Percentiles rank a stretch among this genome's conserved stretches.
Evolutionary conservation across 2,888 invertebrate genomes (phyloP).

Genomic region (Eremobia ochroleuca): DNA sequence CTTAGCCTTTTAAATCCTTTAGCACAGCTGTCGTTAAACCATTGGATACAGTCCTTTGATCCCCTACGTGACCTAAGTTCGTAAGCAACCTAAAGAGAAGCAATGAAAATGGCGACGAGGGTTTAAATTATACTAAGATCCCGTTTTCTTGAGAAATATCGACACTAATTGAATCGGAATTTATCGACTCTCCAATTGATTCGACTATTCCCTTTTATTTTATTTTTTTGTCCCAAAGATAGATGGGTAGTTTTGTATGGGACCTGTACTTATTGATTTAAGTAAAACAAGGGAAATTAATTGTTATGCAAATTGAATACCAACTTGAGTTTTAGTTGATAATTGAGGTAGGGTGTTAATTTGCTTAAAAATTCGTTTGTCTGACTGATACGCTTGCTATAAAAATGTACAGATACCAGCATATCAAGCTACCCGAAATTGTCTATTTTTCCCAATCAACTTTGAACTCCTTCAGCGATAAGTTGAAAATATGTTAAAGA

Average conservation of each 20-base stretch:
- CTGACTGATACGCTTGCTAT: neutral
- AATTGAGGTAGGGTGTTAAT: neutral
- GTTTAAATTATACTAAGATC: slow-evolving; percentile 19
- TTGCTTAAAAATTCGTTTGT: neutral
- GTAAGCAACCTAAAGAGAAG: slow-evolving; percentile 17
- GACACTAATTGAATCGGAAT: slow-evolving; percentile 40
- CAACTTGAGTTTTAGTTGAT: neutral
- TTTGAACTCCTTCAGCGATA: too few relatives aligned
- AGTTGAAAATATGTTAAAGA: too few relatives aligned
- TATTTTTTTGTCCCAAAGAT: neutral
- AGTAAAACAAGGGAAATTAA: neutral
- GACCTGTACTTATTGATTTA: neutral
- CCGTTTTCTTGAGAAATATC: slow-evolving; percentile 29
- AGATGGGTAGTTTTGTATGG: slow-evolving; percentile 1
- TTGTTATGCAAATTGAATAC: neutral
- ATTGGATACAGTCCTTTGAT: slow-evolving; percentile 37
- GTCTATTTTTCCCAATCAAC: too few relatives aligned
- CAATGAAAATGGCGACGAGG: slow-evolving; percentile 40
- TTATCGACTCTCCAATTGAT: slow-evolving; percentile 23
- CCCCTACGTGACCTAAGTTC: slow-evolving; percentile 56
- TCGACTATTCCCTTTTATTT: too few relatives aligned
- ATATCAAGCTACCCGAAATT: too few relatives aligned
- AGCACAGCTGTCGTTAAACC: slow-evolving; percentile 52
- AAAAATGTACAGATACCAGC: too few relatives aligned
- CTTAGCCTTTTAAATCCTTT: slow-evolving; percentile 19